Evolutionary conservation across 2,797 vertebrate species (phyloP).

Genomic region (Pseudomugil tenellus): DNA sequence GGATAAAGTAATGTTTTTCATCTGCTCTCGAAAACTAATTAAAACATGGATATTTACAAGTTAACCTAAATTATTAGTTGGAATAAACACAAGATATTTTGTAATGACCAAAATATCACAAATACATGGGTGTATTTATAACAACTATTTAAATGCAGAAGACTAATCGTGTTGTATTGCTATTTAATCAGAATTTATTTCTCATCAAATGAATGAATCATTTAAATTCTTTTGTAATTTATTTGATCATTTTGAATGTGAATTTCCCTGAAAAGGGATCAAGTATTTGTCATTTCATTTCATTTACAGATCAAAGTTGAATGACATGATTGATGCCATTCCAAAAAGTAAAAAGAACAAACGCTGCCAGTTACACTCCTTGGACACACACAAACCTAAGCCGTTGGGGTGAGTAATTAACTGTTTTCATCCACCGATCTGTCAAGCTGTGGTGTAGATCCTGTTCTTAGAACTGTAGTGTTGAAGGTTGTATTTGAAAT

Average conservation of each 20-base stretch:
- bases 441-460: neutral
- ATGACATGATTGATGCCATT: conserved; percentile 96
- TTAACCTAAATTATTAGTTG: neutral
- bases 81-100: neutral
- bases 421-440: conserved; percentile 6
- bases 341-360: conserved; percentile 99
- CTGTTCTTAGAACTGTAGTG: neutral
- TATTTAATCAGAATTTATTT: neutral
- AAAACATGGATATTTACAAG: neutral
- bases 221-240: neutral
- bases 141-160: neutral
- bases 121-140: neutral
- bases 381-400: conserved; percentile 98
- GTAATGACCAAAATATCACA: neutral
- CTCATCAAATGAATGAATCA: neutral
- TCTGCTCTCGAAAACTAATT: neutral
- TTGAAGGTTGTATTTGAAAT: neutral
- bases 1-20: neutral
- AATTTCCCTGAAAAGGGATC: too few species aligned
- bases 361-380: conserved; percentile 95
- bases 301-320: conserved; percentile 90
- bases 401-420: conserved; percentile 91
- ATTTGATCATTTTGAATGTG: too few species aligned
- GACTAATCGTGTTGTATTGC: neutral
- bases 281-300: too few species aligned